Base-by-base conservation (phyloP, 2,113 vertebrate genomes). In the Hydrochoerus hydrochaeris region DNA sequence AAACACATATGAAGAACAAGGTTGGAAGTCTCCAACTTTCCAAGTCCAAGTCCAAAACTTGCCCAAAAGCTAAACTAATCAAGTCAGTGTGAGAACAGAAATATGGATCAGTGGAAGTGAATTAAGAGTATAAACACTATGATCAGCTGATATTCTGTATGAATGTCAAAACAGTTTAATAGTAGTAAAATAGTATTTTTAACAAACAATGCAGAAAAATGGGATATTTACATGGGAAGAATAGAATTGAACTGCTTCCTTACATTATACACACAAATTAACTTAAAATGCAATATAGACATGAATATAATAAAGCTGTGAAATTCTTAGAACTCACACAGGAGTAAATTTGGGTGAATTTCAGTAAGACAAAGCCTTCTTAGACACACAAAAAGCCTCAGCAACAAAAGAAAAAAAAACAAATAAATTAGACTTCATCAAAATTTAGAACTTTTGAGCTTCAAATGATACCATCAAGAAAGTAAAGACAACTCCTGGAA, bases 21-120 rank as follows among this genome's bases (percentile, higher is more conserved):
- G 20, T 10, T 80, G 32, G 41, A 88, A 9, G 6, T 93, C 35
- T 78, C 83, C 87, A 19, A 75, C 12, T 92, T 95, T 88, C 17
- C 0, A 12, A 63, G 87, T 83, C 89, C n/a, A 95, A n/a, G n/a
- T n/a, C n/a, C n/a, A n/a, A 95, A 96, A 85, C 26, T 32, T 62
- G 65, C 30, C 75, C 30, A 65, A 93, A 88, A 84, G 20, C 41
- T 89, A 88, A 84, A 17, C 46, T 87, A 10, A 88, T 69, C 71
- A 91, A 77, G 58, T 52, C 80, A 63, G 46, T 5, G 3, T 65
- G 63, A 82, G 44, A 88, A 81, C 7, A 60, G 63, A 94, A 87
- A 93, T 78, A 32, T 3, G 86, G 44, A n/a, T 57, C 12, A 85
- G 17, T 1, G 46, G 10, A 88, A 69, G n/a, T 84, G 52, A 90